Evolutionary conservation across 2,888 invertebrate species (phyloP), one percentile per base, ranked within the genome.

Genomic region (Spisula subtruncata): DNA sequence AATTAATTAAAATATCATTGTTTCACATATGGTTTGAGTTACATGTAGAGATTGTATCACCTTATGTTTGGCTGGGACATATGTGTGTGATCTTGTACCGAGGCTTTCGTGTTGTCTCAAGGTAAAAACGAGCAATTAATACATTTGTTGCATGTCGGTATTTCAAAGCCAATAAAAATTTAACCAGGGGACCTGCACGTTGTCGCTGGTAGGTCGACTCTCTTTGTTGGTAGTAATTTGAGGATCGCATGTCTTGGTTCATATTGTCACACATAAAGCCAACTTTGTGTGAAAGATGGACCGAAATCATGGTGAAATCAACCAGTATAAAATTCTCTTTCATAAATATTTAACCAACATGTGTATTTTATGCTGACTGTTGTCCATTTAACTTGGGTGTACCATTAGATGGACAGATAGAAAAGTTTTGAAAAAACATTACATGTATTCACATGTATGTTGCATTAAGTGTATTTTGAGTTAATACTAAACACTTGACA

Each of bases 81-180:
- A 25, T 25, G n/a, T n/a, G 6, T 66, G 51, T 51, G 25, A 66
- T 66, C 25, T 66, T 66, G 25, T 12, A 25, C 25, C 1, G 60
- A 10, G n/a, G n/a, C 60, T 66, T 66, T 25, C 10, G 25, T 25
- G n/a, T 25, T n/a, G 60, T 25, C n/a, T 66, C 60, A 66, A 66
- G 25, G 60, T 66, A 66, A 66, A 41, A 75, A 32, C 29, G 32
- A 32, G 35, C 29, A 35, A 35, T 75, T 35, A 75, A 75, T 75
- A 75, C 35, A 75, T 75, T 32, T 32, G 16, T 75, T 75, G 75
- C 75, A 75, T 75, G 75, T 75, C 25, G 75, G 75, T 35, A 75
- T 75, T 32, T 75, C 35, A 32, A 35, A 32, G 35, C 16, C 75
- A 32, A 75, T 75, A 75, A 32, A 75, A 75, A 75, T 14, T 25